These are phyloP conservation scores for Leuciscus idus DNA, from an alignment of 2,113 vertebrate species.

Conservation along the genomic window DNA sequence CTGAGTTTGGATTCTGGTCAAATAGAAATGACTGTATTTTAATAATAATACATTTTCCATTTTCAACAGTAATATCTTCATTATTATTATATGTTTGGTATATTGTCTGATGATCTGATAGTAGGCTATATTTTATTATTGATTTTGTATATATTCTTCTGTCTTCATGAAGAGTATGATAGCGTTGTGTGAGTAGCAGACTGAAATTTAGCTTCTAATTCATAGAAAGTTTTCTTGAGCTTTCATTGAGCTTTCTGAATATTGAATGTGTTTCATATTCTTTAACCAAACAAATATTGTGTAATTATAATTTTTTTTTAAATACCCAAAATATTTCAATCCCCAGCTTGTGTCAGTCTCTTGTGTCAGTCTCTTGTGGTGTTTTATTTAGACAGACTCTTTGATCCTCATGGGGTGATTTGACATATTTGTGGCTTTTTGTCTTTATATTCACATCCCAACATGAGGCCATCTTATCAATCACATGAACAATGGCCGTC, in stretches of 20 bases:
- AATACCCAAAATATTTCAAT: not conserved
- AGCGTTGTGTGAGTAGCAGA: not conserved
- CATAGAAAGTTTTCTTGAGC: not conserved
- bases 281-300: not conserved
- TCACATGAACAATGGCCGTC: conserved; percentile 61
- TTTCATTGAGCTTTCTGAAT: not conserved
- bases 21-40: not conserved
- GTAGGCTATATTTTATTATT: not conserved
- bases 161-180: too few relatives aligned
- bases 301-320: too few relatives aligned
- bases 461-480: conserved; percentile 53
- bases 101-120: not conserved
- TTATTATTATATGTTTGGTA: not conserved
- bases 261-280: not conserved
- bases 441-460: conserved; percentile 44
- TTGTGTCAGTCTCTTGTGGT: not conserved
- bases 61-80: too few relatives aligned
- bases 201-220: not conserved
- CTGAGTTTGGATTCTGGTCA: not conserved
- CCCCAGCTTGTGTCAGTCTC: not conserved
- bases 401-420: conserved; percentile 1
- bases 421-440: not conserved
- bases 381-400: conserved; percentile 24
- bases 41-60: not conserved
- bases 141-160: not conserved